phyloP scores from a whole-genome alignment of 2,888 invertebrate species.

The Rhingia rostrata region DNA sequence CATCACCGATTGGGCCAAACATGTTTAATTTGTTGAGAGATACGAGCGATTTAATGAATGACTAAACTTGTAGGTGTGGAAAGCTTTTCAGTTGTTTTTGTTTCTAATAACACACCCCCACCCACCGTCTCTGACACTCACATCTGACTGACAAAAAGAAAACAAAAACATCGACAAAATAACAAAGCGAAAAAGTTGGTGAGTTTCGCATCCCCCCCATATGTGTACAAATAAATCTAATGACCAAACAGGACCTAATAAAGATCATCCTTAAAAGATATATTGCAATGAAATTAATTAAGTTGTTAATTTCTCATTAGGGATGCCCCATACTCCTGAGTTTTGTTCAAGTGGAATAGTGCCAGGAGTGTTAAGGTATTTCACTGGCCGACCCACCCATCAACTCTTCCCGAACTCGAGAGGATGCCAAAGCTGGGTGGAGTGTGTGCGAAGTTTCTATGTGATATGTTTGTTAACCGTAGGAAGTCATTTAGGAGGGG shows the following conservation, averaged over 20 bases:
- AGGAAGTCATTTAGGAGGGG: constrained; percentile 9
- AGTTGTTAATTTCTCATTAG: constrained; percentile 83
- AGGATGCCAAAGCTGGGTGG: constrained; percentile 4
- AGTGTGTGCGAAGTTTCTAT: constrained; percentile 14
- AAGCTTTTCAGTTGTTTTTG: constrained; percentile 30
- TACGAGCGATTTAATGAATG: constrained; percentile 53
- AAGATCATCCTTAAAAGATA: constrained; percentile 78
- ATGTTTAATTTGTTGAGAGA: constrained; percentile 44
- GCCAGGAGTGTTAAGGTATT: constrained; percentile 17
- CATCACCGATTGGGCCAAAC: constrained; percentile 2
- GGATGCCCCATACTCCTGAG: constrained; percentile 60
- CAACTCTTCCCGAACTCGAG: constrained; percentile 14
- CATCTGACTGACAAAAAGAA: constrained; percentile 8
- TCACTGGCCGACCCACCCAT: constrained; percentile 1
- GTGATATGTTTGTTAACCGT: constrained; percentile 29
- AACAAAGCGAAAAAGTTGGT: constrained; percentile 32
- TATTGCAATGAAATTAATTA: constrained; percentile 82
- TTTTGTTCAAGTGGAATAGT: constrained; percentile 39
- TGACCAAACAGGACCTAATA: constrained; percentile 71
- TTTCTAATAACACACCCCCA: not conserved
- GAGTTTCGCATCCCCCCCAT: not conserved
- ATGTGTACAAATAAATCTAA: constrained; percentile 65
- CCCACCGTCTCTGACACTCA: not conserved
- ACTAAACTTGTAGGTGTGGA: constrained; percentile 54
- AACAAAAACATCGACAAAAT: constrained; percentile 14